Conservation (phyloP, 2,797 vertebrate species). For the Parambassis ranga region DNA sequence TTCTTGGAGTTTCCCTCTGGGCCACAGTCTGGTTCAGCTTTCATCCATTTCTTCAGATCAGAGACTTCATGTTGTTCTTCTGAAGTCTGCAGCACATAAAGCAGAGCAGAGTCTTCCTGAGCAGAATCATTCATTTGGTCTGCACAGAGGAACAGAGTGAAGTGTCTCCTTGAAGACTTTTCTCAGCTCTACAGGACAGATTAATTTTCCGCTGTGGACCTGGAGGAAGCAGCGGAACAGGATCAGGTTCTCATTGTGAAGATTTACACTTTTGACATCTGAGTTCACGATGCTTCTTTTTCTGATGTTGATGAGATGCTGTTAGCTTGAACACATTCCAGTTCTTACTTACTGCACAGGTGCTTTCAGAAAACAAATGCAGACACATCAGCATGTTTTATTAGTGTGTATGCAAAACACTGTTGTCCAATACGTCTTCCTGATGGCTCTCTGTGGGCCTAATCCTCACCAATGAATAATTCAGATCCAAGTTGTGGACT, state of each 20-base stretch:
- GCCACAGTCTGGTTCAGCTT: conserved; percentile 19
- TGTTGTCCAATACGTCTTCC: conserved; percentile 27
- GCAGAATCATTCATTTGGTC: conserved; percentile 7
- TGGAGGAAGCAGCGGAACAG: background rate
- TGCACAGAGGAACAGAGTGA: background rate
- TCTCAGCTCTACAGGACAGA: background rate
- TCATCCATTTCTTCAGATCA: conserved; percentile 57
- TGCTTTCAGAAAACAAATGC: conserved; percentile 14
- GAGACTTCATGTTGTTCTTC: conserved; percentile 17
- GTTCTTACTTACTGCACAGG: background rate
- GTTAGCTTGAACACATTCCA: background rate
- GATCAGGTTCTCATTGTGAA: background rate
- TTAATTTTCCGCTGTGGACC: background rate
- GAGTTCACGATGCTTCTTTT: too few species aligned
- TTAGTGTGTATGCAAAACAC: conserved; percentile 21
- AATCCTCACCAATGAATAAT: conserved; percentile 52
- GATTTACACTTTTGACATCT: background rate
- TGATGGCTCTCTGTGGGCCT: conserved; percentile 20
- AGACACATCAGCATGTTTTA: conserved; percentile 14
- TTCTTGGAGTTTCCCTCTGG: conserved; percentile 19
- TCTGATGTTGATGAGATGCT: background rate
- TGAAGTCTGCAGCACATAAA: conserved; percentile 36
- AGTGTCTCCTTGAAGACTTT: background rate
- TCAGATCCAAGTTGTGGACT: conserved; percentile 45
- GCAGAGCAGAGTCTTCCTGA: conserved; percentile 25